A percentile compares a stretch with the other conserved stretches of the same genome.
These are phyloP conservation scores for Drosophila falleni DNA, from an alignment of 2,888 invertebrate species.

Conservation along the genomic window DNA sequence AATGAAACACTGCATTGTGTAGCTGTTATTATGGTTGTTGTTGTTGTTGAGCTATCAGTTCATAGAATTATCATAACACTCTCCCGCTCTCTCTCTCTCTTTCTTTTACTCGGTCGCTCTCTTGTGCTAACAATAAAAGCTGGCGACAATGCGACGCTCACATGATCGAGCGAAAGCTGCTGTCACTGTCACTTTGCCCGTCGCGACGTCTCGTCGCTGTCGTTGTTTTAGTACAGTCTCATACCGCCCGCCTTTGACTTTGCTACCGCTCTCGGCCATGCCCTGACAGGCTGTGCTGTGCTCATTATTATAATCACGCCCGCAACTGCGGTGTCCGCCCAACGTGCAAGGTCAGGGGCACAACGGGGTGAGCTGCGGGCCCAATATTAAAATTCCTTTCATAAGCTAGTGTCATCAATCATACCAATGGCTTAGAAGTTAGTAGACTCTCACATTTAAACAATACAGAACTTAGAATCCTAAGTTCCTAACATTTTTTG, in stretches of 20 bases:
- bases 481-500: too few species aligned
- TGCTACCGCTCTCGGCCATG: too few species aligned
- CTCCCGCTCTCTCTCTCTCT: neutral
- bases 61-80: constrained; percentile 35
- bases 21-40: constrained; percentile 30
- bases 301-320: constrained; percentile 75
- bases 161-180: constrained; percentile 69
- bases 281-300: too few species aligned
- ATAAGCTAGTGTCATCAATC: constrained; percentile 11
- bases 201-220: constrained; percentile 17
- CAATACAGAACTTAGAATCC: neutral
- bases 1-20: constrained; percentile 36
- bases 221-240: constrained; percentile 54
- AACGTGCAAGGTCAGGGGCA: constrained; percentile 68
- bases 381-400: constrained; percentile 7
- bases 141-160: constrained; percentile 65
- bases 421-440: neutral
- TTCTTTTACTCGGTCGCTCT: neutral
- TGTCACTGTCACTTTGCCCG: constrained; percentile 22
- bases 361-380: constrained; percentile 7
- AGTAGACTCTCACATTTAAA: neutral
- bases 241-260: too few species aligned
- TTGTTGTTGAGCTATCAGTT: constrained; percentile 23
- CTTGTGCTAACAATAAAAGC: constrained; percentile 45
- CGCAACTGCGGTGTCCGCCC: constrained; percentile 52